phyloP scores from a whole-genome alignment of 2,888 invertebrate genomes.

The Octodonta nipae region DNA sequence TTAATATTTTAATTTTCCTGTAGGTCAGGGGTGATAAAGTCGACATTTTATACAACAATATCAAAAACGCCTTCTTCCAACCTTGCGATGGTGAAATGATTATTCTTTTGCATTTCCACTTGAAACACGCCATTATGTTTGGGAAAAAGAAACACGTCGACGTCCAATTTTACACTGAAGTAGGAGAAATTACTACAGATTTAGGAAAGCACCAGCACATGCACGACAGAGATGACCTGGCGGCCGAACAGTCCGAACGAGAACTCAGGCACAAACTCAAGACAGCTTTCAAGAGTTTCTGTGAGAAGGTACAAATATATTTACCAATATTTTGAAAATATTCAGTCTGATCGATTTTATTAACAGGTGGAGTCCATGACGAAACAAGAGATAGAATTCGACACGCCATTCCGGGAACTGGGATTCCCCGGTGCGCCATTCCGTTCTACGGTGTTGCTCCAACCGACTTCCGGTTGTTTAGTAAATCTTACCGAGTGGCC shows the following conservation, averaged over 20 bases:
- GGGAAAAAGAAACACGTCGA: slow-evolving; percentile 95
- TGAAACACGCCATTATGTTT: slow-evolving; percentile 98
- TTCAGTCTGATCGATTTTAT: no score
- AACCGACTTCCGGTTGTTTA: slow-evolving; percentile 95
- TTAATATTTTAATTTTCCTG: no score
- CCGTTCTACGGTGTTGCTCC: slow-evolving; percentile 87
- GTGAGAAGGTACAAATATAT: slow-evolving; percentile 78
- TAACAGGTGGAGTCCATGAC: slow-evolving; percentile 82
- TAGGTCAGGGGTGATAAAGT: slow-evolving; percentile 76
- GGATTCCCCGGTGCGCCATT: slow-evolving; percentile 97
- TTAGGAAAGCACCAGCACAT: slow-evolving; percentile 98
- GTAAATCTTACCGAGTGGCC: slow-evolving; percentile 98
- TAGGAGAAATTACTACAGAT: slow-evolving; percentile 98
- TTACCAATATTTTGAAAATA: slow-evolving; percentile 8
- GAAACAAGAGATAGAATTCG: slow-evolving; percentile 94
- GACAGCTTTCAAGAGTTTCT: slow-evolving; percentile 95
- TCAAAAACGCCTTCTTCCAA: slow-evolving; percentile 98
- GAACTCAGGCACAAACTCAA: slow-evolving; percentile 93
- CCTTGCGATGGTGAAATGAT: slow-evolving; percentile 99
- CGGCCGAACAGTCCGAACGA: slow-evolving; percentile 95
- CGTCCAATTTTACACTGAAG: slow-evolving; percentile 99
- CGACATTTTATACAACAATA: slow-evolving; percentile 97
- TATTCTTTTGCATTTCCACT: slow-evolving; percentile 93
- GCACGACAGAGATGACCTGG: slow-evolving; percentile 97
- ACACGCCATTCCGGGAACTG: slow-evolving; percentile 93